A percentile compares a stretch with the other conserved stretches of the same genome.
These are phyloP conservation scores for Kryptopterus vitreolus DNA, from an alignment of 2,797 vertebrate species.

Conservation along the genomic window DNA sequence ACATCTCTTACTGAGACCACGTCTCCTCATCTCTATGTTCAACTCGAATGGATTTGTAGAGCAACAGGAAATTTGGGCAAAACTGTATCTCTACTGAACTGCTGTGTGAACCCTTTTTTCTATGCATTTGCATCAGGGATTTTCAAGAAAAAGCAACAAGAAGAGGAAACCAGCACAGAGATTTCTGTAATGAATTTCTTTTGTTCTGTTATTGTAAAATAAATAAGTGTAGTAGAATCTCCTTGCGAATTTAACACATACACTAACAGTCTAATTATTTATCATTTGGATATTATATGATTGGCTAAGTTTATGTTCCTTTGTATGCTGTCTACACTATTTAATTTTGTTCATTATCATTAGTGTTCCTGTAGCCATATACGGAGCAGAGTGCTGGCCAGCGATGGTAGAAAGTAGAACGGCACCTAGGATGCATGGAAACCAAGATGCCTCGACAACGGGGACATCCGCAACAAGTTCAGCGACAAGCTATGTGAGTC, in stretches of 20 bases:
- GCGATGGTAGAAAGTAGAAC: too few relatives aligned
- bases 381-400: too few relatives aligned
- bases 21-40: neutral
- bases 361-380: too few relatives aligned
- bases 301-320: too few relatives aligned
- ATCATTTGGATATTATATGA: too few relatives aligned
- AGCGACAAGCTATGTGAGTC: too few relatives aligned
- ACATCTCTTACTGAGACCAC: conserved; percentile 28
- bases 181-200: neutral
- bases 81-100: conserved; percentile 54
- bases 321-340: too few relatives aligned
- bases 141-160: neutral
- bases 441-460: too few relatives aligned
- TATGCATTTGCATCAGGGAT: conserved; percentile 33
- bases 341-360: too few relatives aligned
- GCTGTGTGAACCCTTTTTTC: conserved; percentile 53
- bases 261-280: neutral
- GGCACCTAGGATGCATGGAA: too few relatives aligned
- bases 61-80: conserved; percentile 36
- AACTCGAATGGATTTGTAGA: neutral
- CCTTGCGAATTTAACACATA: neutral
- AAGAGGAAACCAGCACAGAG: neutral
- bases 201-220: neutral
- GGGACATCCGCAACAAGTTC: too few relatives aligned
- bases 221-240: neutral